phyloP scores from a whole-genome alignment of 2,888 invertebrate genomes.

The Tachina grossa region DNA sequence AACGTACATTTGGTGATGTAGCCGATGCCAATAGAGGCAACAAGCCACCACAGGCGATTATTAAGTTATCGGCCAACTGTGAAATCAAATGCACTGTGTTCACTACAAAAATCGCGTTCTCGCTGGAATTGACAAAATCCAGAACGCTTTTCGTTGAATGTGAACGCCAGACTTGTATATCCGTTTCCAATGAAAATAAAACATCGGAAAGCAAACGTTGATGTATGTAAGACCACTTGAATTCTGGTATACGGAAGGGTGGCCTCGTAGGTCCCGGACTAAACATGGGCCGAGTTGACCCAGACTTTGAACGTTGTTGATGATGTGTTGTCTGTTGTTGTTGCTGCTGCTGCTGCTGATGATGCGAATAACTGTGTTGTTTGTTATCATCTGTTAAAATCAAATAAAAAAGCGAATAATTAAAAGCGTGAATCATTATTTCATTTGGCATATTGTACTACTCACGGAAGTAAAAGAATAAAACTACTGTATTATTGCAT shows the following conservation, averaged over 20 bases:
- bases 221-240: conserved; percentile 99
- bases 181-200: conserved; percentile 97
- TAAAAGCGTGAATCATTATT: conserved; percentile 5
- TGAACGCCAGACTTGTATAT: conserved; percentile 96
- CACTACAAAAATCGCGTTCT: conserved; percentile 99
- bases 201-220: conserved; percentile 97
- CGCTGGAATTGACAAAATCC: conserved; percentile 98
- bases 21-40: conserved; percentile 98
- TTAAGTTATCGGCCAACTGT: conserved; percentile 98
- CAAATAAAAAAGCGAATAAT: not conserved
- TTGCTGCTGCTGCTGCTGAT: conserved; percentile 53
- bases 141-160: conserved; percentile 98
- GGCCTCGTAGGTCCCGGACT: conserved; percentile 96
- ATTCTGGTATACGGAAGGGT: conserved; percentile 99
- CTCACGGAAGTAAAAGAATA: too few relatives aligned
- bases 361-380: conserved; percentile 42
- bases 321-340: conserved; percentile 60
- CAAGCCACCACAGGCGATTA: conserved; percentile 98
- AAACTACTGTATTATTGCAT: too few relatives aligned
- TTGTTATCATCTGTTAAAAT: conserved; percentile 41
- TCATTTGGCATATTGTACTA: too few relatives aligned
- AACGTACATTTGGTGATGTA: conserved; percentile 97
- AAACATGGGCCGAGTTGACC: conserved; percentile 93
- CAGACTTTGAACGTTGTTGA: conserved; percentile 84
- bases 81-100: conserved; percentile 99